Base-by-base conservation (phyloP, 2,113 vertebrate genomes). In the Pelecanoides urinatrix region DNA sequence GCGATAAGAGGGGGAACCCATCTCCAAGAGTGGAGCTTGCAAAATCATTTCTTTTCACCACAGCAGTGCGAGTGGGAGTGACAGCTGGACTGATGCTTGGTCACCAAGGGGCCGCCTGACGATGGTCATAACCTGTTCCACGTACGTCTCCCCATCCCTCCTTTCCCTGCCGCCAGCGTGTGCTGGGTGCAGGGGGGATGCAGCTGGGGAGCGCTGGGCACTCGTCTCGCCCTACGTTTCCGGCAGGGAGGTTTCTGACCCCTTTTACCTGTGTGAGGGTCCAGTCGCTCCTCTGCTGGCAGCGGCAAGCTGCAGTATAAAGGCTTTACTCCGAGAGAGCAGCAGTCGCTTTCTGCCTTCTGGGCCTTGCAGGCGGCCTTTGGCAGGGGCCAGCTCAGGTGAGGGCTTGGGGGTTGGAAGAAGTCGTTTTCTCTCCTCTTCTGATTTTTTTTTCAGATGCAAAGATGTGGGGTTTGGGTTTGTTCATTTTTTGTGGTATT, bases 191-290 rank as follows among this genome's bases (percentile, higher is more conserved):
- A 11, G 2, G 8, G 38, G 17, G 4, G 23, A 6, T 26, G 47
- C 40, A 42, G 18, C 38, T 42, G 6, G 11, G 14, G 22, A 61
- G 27, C 10, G 21, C 55, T 14, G 72, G 34, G 34, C 13, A 16
- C 27, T 52, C 1, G 0, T 25, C 63, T 38, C 10, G 3, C 30
- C 1, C 21, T 36, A 1, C 1, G 1, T 34, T 77, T 47, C 50
- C 65, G 44, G 38, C n/a, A 36, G 34, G 13, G n/a, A 42, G n/a
- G 13, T 50, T 72, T 77, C 65, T 23, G 47, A 11, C 16, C 23
- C 19, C 27, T 55, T 49, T 34, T 29, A 47, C 16, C 34, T 5
- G 2, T 40, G 1, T 16, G 44, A 65, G 74, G 34, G 23, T n/a
- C 56, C n/a, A 2, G 15, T 21, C 26, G 3, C 32, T 45, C n/a